phyloP scores from a whole-genome alignment of 2,888 invertebrate genomes.

The Chrysina gloriosa region DNA sequence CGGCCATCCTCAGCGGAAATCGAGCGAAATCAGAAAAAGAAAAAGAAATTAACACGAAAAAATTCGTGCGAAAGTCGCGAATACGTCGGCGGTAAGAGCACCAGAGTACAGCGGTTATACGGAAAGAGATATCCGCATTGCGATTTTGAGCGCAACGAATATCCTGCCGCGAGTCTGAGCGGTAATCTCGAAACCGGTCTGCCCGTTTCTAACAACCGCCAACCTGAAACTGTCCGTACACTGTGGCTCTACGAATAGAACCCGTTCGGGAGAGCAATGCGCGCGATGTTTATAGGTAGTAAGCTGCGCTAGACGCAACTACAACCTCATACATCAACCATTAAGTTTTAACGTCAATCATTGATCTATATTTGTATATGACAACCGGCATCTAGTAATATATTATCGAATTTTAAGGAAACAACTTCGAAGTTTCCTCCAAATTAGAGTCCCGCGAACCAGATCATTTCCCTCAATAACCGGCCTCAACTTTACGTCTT shows the following conservation, averaged over 20 bases:
- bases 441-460: too few species aligned
- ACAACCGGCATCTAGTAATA: conserved; percentile 54
- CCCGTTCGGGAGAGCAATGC: conserved; percentile 51
- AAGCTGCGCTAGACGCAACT: conserved; percentile 56
- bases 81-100: not conserved
- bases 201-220: conserved; percentile 52
- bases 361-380: conserved; percentile 60
- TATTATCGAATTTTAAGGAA: conserved; percentile 50
- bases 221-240: conserved; percentile 60
- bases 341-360: conserved; percentile 58
- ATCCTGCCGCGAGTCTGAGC: conserved; percentile 30
- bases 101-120: conserved; percentile 10
- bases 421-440: too few species aligned
- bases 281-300: too few species aligned
- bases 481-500: too few species aligned
- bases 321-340: conserved; percentile 55
- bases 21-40: not conserved
- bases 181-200: conserved; percentile 26
- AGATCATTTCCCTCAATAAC: too few species aligned
- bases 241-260: conserved; percentile 21
- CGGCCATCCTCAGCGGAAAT: conserved; percentile 45
- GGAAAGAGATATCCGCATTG: conserved; percentile 47
- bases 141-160: conserved; percentile 46
- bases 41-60: not conserved
- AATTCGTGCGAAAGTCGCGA: not conserved